Percentiles rank a stretch among this genome's conserved stretches.
Conservation (phyloP, 2,888 invertebrate genomes). For the Rhingia campestris region DNA sequence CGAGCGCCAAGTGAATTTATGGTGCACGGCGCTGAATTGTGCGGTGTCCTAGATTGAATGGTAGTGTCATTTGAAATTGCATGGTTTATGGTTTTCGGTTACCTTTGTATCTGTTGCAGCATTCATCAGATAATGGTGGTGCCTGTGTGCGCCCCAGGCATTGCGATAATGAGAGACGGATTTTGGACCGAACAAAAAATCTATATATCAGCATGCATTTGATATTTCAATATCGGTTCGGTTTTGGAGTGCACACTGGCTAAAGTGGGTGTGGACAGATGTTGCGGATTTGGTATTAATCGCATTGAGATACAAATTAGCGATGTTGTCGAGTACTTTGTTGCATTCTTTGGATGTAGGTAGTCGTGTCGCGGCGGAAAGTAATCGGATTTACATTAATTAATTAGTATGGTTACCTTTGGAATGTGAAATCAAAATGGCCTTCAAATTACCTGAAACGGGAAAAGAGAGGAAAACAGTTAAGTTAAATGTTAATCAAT, state of each 20-base stretch:
- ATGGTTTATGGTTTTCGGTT: slow-evolving; percentile 68
- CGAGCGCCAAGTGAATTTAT: slow-evolving; percentile 61
- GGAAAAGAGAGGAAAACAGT: slow-evolving; percentile 29
- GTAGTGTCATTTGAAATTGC: slow-evolving; percentile 66
- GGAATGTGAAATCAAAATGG: slow-evolving; percentile 38
- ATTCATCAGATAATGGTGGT: slow-evolving; percentile 19
- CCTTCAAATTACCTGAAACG: slow-evolving; percentile 60
- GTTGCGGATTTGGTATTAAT: slow-evolving; percentile 27
- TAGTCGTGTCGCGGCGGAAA: slow-evolving; percentile 2
- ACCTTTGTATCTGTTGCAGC: slow-evolving; percentile 55
- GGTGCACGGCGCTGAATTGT: slow-evolving; percentile 39
- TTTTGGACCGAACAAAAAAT: slow-evolving; percentile 9
- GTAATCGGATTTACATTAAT: slow-evolving; percentile 25
- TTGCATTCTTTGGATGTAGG: slow-evolving; percentile 16
- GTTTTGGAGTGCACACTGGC: slow-evolving; percentile 22
- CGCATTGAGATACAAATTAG: slow-evolving; percentile 52
- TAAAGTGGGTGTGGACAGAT: slow-evolving; percentile 63
- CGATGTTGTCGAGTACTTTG: slow-evolving; percentile 26
- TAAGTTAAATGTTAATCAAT: slow-evolving; percentile 36
- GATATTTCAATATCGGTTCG: slow-evolving; percentile 52
- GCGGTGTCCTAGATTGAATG: slow-evolving; percentile 67
- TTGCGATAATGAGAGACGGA: slow-evolving; percentile 32
- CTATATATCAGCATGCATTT: slow-evolving; percentile 5
- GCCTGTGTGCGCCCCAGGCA: neutral
- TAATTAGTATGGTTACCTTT: slow-evolving; percentile 46